Evolutionary conservation across 2,113 vertebrate genomes (phyloP).

Genomic region (Gallinago media): DNA sequence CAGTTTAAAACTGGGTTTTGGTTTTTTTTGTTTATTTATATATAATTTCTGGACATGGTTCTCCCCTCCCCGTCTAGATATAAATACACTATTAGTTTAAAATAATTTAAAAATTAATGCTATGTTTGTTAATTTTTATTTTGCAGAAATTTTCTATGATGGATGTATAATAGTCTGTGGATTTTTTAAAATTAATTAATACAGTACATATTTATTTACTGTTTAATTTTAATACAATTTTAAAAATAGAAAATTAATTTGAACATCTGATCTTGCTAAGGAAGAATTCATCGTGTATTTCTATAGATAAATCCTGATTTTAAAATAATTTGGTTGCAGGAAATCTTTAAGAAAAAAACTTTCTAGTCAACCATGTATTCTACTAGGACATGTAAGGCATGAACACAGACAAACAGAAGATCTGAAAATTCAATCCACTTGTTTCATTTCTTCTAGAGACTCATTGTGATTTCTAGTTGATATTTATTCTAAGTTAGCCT

Average conservation of each 20-base stretch:
- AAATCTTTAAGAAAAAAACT: not conserved
- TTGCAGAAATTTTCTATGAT: not conserved
- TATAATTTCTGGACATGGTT: not conserved
- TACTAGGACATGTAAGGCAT: not conserved
- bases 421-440: not conserved
- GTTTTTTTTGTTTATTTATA: not conserved
- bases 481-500: not conserved
- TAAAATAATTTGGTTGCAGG: not conserved
- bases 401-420: not conserved
- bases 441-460: not conserved
- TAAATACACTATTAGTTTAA: not conserved
- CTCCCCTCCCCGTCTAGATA: not conserved
- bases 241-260: not conserved
- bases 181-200: not conserved
- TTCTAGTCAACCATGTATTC: not conserved
- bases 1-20: not conserved
- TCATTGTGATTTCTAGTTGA: not conserved
- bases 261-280: not conserved
- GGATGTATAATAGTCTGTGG: rapidly evolving
- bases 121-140: not conserved
- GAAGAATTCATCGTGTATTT: not conserved
- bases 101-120: rapidly evolving
- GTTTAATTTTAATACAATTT: not conserved
- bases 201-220: not conserved
- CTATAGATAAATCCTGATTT: not conserved